Evolutionary conservation across 2,888 invertebrate genomes (phyloP).

Genomic region (Hypomecis atomaria): DNA sequence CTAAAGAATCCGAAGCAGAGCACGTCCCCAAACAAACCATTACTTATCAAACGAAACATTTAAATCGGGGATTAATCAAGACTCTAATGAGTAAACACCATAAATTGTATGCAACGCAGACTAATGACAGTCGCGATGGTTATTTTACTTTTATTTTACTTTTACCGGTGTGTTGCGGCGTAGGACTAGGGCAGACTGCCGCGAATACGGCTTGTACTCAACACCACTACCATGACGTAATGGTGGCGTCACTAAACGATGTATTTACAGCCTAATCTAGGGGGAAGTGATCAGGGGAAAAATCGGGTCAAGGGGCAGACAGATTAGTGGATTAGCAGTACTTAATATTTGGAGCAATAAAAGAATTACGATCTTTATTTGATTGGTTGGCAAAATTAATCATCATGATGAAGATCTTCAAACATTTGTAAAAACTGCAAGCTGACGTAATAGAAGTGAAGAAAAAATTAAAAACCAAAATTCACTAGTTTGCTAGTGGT

Average conservation of each 20-base stretch:
- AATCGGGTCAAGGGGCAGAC: slow-evolving; percentile 20
- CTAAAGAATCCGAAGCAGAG: slow-evolving; percentile 28
- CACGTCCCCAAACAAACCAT: slow-evolving; percentile 32
- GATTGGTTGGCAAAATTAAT: too few relatives aligned
- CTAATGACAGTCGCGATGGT: slow-evolving; percentile 29
- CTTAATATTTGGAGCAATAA: slow-evolving; percentile 5
- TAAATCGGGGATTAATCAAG: slow-evolving; percentile 35
- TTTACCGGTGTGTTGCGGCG: slow-evolving; percentile 49
- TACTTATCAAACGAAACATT: slow-evolving; percentile 33
- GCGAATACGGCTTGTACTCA: slow-evolving; percentile 57
- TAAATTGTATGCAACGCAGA: slow-evolving; percentile 32
- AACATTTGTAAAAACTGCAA: too few relatives aligned
- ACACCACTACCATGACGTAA: slow-evolving; percentile 60
- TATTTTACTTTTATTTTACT: slow-evolving; percentile 42
- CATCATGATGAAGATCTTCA: too few relatives aligned
- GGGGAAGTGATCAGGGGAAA: slow-evolving; percentile 23
- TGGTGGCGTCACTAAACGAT: slow-evolving; percentile 63
- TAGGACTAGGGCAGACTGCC: slow-evolving; percentile 59
- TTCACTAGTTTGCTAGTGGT: too few relatives aligned
- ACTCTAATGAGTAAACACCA: slow-evolving; percentile 30
- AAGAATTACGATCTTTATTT: background rate
- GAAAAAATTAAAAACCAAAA: too few relatives aligned
- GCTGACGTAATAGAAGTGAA: too few relatives aligned
- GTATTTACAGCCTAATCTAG: slow-evolving; percentile 50
- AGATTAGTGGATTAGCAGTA: slow-evolving; percentile 18